Conservation (phyloP, 1,140 invertebrate species). For the Pararge aegeria region DNA sequence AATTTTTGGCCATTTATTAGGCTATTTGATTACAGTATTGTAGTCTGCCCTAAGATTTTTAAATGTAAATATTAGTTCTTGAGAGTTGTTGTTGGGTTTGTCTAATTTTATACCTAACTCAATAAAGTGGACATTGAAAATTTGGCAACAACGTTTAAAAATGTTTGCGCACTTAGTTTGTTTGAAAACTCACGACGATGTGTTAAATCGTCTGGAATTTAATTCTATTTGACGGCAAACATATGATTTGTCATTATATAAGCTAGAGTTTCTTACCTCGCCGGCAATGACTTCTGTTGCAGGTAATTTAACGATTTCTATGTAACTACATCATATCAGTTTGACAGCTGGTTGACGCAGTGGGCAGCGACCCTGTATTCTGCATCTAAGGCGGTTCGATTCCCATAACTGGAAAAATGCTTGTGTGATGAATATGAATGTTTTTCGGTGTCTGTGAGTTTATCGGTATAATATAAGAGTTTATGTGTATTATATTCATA, state of each 20-base stretch:
- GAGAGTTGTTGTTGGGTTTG: neutral
- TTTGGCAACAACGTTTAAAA: conserved; percentile 44
- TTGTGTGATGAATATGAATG: too few species aligned
- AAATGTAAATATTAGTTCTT: too few species aligned
- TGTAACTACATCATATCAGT: neutral
- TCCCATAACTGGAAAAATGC: too few species aligned
- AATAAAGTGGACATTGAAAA: conserved; percentile 37
- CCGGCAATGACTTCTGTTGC: conserved; percentile 19
- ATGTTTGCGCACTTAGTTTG: conserved; percentile 54
- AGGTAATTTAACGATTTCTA: neutral
- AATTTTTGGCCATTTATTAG: too few species aligned
- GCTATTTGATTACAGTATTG: too few species aligned
- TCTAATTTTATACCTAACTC: conserved; percentile 5
- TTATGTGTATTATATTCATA: too few species aligned
- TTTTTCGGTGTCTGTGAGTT: too few species aligned
- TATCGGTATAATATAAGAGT: too few species aligned
- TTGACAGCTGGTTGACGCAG: too few species aligned
- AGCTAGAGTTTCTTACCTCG: conserved; percentile 29
- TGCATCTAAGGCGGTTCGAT: too few species aligned
- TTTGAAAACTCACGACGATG: conserved; percentile 58
- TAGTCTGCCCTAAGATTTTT: neutral
- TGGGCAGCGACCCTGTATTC: too few species aligned
- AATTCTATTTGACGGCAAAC: conserved; percentile 59
- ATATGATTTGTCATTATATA: conserved; percentile 46
- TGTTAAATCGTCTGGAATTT: conserved; percentile 66